phyloP scores from a whole-genome alignment of 2,797 vertebrate species.

The Microctenopoma stevenorrisi region DNA sequence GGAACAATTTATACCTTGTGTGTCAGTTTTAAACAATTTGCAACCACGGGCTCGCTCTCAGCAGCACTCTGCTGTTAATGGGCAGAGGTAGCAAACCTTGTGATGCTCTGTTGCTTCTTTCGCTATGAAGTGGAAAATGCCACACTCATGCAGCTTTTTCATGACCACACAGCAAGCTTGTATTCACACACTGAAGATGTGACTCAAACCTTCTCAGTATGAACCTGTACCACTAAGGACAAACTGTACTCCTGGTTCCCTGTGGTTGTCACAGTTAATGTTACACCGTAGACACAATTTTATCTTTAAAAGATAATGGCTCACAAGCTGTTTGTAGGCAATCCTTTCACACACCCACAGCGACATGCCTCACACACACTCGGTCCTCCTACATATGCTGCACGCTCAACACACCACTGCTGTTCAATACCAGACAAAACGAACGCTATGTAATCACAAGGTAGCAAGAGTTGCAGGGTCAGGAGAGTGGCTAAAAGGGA shows the following conservation, averaged over 20 bases:
- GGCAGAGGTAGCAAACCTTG: slow-evolving; percentile 7
- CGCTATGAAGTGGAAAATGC: slow-evolving; percentile 1
- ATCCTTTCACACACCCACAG: slow-evolving; percentile 29
- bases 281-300: not conserved
- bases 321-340: slow-evolving; percentile 3
- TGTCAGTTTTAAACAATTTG: slow-evolving; percentile 38
- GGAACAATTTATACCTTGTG: slow-evolving; percentile 12
- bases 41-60: slow-evolving; percentile 17
- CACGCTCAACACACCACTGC: slow-evolving; percentile 22
- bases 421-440: slow-evolving; percentile 31
- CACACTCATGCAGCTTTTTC: not conserved
- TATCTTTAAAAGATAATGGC: not conserved
- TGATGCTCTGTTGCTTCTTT: slow-evolving; percentile 8
- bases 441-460: slow-evolving; percentile 41
- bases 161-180: not conserved
- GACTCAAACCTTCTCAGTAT: not conserved
- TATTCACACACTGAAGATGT: not conserved
- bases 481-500: slow-evolving; percentile 21
- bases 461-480: slow-evolving; percentile 40
- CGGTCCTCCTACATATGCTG: slow-evolving; percentile 23
- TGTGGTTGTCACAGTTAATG: not conserved
- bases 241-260: not conserved
- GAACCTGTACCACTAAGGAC: not conserved
- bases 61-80: slow-evolving; percentile 12
- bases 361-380: slow-evolving; percentile 18